Evolutionary conservation across 2,113 vertebrate species (phyloP), one percentile per base, ranked within the genome.

Genomic region (Myocastor coypus): DNA sequence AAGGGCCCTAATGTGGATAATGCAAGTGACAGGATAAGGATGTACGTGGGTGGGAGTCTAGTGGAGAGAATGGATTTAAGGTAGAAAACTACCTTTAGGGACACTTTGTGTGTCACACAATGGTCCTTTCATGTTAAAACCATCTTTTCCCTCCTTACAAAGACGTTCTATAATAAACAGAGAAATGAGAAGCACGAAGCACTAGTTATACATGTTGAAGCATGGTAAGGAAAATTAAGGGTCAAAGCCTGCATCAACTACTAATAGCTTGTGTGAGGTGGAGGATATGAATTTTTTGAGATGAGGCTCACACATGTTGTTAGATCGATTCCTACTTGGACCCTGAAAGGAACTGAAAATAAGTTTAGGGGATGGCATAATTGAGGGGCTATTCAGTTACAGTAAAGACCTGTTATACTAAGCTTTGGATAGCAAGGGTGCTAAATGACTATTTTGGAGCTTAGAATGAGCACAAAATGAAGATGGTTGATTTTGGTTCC

Each of bases 371-470:
- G 71, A 80, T 4, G 61, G 30, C 3, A 71, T 96, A 96, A 97
- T 97, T 96, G 97, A 98, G 87, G 57, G 94, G 83, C 46, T 96
- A 92, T 96, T 98, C 87, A 87, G 95, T 98, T 94, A 97, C 89
- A 96, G 98, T 97, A 94, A 97, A 92, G 94, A 97, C 97, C 82
- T 95, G 92, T 92, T 97, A 92, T 78, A 92, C 86, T 32, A 96
- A 92, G 82, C 95, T 97, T 97, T 97, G 88, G 96, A 96, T 95
- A 93, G 95, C 92, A 96, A 93, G 82, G 97, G 95, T 78, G 94
- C 95, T 97, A 93, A 97, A 96, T 97, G 90, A 94, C 77, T 91
- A 97, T 82, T 97, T 84, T 97, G 95, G 96, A 97, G 63, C 95
- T 92, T 92, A 92, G 81, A 91, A 95, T 71, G 81, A 86, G 88